Percentiles rank a stretch among this genome's conserved stretches.
phyloP scores from a whole-genome alignment of 2,113 vertebrate genomes.

The Notothenia coriiceps region DNA sequence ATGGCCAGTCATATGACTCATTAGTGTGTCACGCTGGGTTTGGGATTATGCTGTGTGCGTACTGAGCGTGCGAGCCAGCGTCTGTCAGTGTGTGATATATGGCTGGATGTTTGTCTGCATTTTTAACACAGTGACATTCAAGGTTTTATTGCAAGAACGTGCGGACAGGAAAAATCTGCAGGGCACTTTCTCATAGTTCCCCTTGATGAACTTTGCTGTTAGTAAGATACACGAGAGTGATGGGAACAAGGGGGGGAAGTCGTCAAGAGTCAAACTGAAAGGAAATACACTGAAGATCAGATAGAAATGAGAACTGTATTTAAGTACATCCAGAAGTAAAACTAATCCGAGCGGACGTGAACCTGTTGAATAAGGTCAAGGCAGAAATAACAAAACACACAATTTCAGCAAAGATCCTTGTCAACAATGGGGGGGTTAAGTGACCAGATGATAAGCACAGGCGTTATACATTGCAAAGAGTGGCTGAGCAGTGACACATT shows the following conservation, averaged over 20 bases:
- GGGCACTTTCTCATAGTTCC: slow-evolving; percentile 50
- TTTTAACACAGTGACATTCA: slow-evolving; percentile 42
- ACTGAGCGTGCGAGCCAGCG: slow-evolving; percentile 2
- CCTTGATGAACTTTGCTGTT: slow-evolving; percentile 32
- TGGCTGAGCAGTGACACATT: not conserved
- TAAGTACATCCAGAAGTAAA: slow-evolving; percentile 18
- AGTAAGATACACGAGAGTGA: slow-evolving; percentile 26
- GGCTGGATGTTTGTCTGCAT: slow-evolving; percentile 37
- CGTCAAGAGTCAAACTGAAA: slow-evolving; percentile 39
- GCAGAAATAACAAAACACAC: slow-evolving; percentile 5
- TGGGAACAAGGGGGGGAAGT: slow-evolving; percentile 8
- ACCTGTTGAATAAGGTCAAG: slow-evolving; percentile 43
- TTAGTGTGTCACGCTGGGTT: slow-evolving; percentile 28
- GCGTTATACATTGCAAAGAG: not conserved
- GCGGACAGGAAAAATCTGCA: slow-evolving; percentile 63
- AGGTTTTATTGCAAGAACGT: slow-evolving; percentile 52
- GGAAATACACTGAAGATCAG: slow-evolving; percentile 30
- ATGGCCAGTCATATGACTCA: slow-evolving; percentile 39
- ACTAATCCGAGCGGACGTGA: slow-evolving; percentile 34
- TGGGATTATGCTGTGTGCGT: slow-evolving; percentile 12
- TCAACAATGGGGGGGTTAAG: slow-evolving; percentile 9
- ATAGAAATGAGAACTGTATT: slow-evolving; percentile 25
- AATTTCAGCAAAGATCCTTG: slow-evolving; percentile 1
- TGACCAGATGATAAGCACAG: not conserved
- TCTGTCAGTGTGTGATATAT: slow-evolving; percentile 30